Percentiles rank a stretch among this genome's conserved stretches.
Conservation (phyloP, 2,888 invertebrate genomes). For the Elegia similella region DNA sequence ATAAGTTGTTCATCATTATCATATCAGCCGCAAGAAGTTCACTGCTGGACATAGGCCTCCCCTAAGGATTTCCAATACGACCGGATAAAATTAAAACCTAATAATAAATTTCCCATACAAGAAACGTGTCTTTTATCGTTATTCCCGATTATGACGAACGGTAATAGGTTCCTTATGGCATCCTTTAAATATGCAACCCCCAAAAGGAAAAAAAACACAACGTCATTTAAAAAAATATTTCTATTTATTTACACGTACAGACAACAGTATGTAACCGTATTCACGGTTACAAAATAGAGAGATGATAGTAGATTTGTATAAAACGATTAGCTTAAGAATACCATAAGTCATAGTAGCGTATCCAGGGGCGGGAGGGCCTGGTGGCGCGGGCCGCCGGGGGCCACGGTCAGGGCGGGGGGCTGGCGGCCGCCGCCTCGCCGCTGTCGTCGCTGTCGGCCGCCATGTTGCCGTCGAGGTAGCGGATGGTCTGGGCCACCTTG, state of each 20-base stretch:
- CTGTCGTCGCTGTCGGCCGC: not conserved
- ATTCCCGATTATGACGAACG: too few relatives aligned
- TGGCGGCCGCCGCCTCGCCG: not conserved
- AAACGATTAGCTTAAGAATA: conserved; percentile 21
- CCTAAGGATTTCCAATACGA: too few relatives aligned
- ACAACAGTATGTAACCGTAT: conserved; percentile 16
- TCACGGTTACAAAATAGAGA: conserved; percentile 35
- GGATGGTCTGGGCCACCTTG: conserved; percentile 31
- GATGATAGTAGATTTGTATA: conserved; percentile 36
- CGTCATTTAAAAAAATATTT: conserved; percentile 6
- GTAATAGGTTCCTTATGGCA: too few relatives aligned
- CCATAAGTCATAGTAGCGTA: not conserved
- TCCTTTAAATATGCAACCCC: too few relatives aligned
- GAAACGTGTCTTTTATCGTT: too few relatives aligned
- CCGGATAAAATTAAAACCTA: too few relatives aligned
- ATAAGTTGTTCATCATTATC: too few relatives aligned
- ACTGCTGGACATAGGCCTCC: too few relatives aligned
- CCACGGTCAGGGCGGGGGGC: not conserved
- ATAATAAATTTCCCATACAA: too few relatives aligned
- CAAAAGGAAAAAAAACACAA: too few relatives aligned
- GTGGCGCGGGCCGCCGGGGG: not conserved
- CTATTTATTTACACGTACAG: conserved; percentile 16
- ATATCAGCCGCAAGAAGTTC: too few relatives aligned
- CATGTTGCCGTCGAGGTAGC: conserved; percentile 20
- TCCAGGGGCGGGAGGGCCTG: not conserved